Base-by-base conservation (phyloP, 2,113 vertebrate species). In the Bufo bufo region DNA sequence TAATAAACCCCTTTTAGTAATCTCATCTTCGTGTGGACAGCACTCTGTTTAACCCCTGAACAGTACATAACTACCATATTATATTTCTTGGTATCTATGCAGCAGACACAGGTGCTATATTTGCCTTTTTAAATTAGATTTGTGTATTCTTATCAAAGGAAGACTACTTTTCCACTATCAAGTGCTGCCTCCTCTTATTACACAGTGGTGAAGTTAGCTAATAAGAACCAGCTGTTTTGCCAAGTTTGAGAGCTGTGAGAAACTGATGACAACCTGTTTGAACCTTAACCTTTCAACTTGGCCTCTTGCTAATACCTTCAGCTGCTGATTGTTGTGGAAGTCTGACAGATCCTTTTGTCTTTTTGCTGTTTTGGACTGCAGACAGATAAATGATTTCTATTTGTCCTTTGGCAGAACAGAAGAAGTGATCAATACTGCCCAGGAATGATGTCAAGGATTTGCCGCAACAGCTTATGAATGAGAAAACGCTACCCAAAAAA, bases 381-480 rank as follows among this genome's bases (percentile, higher is more conserved):
- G 96, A 96, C 96, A 97, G 96, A 97, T 96, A 97, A 98, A 98
- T 97, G 95, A 96, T 98, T 97, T 97, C 95, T 97, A 96, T 99
- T 98, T 97, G 96, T 98, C 97, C 97, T 98, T 96, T 95, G 94
- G 96, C 93, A 96, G 95, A 94, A 90, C 90, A 95, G 94, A 96
- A 96, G 95, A 97, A 96, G 95, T 97, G 97, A 98, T 99, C 96
- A 96, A 99, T 98, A 97, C 96, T 94, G 97, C 95, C 97, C 93
- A 90, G 93, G 96, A 96, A 97, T 97, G 96, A 97, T 97, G 97
- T 97, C 96, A 97, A 97, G 97, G 96, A 98, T 98, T 99, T 98
- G 96, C 97, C 96, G 96, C 96, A 93, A 94, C 94, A 95, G 96
- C 97, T 97, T 97, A 97, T 96, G 97, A 98, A 99, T 98, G 97